Evolutionary conservation across 2,888 invertebrate species (phyloP).

Genomic region (Tuta absoluta): DNA sequence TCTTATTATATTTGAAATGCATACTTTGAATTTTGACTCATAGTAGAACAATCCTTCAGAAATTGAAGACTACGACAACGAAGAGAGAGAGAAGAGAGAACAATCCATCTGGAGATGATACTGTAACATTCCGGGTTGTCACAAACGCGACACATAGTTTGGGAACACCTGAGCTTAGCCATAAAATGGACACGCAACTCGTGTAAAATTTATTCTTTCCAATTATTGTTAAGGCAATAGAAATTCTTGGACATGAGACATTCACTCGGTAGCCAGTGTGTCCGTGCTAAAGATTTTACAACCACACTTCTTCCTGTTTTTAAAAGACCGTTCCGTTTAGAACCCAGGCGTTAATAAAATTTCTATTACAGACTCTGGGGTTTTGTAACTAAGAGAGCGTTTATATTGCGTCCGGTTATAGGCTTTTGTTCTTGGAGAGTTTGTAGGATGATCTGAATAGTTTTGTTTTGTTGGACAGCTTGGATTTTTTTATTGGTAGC

Average conservation of each 20-base stretch:
- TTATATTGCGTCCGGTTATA: constrained; percentile 25
- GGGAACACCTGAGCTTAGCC: neutral
- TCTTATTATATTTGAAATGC: no score
- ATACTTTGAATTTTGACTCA: no score
- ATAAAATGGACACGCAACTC: constrained; percentile 1
- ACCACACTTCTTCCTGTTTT: constrained; percentile 26
- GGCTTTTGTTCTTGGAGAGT: neutral
- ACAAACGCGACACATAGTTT: no score
- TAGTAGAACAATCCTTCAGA: no score
- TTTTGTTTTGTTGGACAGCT: neutral
- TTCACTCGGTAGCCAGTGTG: constrained; percentile 23
- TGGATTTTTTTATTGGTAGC: neutral
- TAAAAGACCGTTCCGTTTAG: constrained; percentile 40
- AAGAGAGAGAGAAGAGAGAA: no score
- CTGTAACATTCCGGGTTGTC: no score
- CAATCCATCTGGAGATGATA: no score
- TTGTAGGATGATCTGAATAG: neutral
- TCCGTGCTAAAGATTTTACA: constrained; percentile 29
- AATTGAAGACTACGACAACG: no score
- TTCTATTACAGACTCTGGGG: neutral
- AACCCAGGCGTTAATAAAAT: constrained; percentile 31
- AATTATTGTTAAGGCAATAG: constrained; percentile 11
- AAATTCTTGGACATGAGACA: constrained; percentile 20
- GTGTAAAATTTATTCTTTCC: constrained; percentile 11
- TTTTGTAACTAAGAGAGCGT: neutral